Base-by-base conservation (phyloP, 2,113 vertebrate species). In the Suncus etruscus region DNA sequence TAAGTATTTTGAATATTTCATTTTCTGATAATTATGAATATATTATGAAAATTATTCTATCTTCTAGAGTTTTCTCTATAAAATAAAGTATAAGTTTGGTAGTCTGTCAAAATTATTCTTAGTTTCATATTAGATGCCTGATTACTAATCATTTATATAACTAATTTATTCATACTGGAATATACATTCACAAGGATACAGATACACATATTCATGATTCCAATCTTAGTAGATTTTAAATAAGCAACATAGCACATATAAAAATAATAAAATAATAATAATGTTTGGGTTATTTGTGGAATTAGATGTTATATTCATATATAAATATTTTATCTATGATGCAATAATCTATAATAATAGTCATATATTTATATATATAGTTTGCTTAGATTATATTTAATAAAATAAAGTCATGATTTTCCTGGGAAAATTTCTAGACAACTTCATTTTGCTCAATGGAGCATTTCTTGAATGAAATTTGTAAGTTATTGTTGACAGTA, bases 401-500 rank as follows among this genome's bases (percentile, higher is more conserved):
- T 86, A 32, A 80, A 80, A 87, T 86, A 16, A 85, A 94, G 8
- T 74, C 32, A 69, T 47, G 45, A 5, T 79, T 8, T 65, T 25
- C 27, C 16, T 58, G 54, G 70, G n/a, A 72, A 82, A 87, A 89
- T 79, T 84, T 51, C 24, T n/a, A 79, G 4, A 73, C 18, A 82
- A 4, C 8, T 63, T 95, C 2, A 32, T 87, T 94, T 93, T 63
- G 14, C 14, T 81, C 72, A 63, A 1, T 68, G 0, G 91, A 47
- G 70, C 18, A 92, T 78, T 3, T 87, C 25, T 70, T 9, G 39
- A 80, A 87, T 51, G 31, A 54, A 22, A 61, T 48, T 66, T 78
- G 27, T 72, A 88, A 91, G 65, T 90, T 92, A 75, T 63, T 80
- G 7, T 2, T 73, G 29, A 90, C 48, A 79, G 4, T 85, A 76